phyloP scores from a whole-genome alignment of 2,113 vertebrate species.

The Garra rufa region DNA sequence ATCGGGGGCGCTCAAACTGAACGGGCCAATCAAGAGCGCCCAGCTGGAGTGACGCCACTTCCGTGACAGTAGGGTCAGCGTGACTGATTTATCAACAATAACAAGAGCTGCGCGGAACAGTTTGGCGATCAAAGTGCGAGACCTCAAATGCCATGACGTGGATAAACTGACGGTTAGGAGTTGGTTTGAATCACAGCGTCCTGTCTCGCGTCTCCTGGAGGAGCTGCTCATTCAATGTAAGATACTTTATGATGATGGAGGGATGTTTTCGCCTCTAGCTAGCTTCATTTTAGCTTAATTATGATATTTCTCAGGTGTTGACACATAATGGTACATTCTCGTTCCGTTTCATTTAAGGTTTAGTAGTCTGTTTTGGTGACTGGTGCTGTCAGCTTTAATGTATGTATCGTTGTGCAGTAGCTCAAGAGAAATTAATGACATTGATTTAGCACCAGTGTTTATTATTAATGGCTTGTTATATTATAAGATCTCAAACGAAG shows the following conservation, averaged over 20 bases:
- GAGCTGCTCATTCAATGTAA: slow-evolving; percentile 18
- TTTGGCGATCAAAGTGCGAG: slow-evolving; percentile 21
- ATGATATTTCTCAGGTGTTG: background rate
- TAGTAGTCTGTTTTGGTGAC: background rate
- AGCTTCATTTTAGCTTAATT: background rate
- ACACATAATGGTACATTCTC: background rate
- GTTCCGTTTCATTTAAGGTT: background rate
- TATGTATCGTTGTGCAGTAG: background rate
- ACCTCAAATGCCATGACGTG: background rate
- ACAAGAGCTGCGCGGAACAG: slow-evolving; percentile 35
- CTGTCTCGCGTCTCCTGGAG: background rate
- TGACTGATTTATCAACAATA: slow-evolving; percentile 51
- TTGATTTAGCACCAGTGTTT: background rate
- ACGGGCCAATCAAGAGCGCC: background rate
- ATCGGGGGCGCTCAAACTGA: background rate
- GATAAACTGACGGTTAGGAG: background rate
- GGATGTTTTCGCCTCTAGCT: background rate
- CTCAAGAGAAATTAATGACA: background rate
- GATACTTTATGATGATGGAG: background rate
- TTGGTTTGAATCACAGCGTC: background rate
- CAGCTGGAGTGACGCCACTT: slow-evolving; percentile 48
- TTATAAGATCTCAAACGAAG: background rate
- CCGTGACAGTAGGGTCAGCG: slow-evolving; percentile 41
- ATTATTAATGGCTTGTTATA: background rate
- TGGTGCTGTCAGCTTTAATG: background rate